Percentiles rank a stretch among this genome's conserved stretches.
phyloP scores from a whole-genome alignment of 2,113 vertebrate genomes.

The Silurus glanis region DNA sequence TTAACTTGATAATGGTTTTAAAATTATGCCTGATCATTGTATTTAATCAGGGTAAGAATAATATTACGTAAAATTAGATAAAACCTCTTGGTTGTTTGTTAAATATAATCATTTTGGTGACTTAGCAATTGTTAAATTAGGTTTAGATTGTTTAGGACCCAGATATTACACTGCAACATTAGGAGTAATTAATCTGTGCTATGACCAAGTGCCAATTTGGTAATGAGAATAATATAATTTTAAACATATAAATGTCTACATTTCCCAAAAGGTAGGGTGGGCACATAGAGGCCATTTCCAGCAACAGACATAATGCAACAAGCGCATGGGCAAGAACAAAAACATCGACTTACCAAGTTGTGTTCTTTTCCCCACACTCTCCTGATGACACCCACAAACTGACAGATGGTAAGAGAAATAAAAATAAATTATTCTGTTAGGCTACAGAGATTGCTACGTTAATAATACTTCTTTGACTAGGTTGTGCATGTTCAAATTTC shows the following conservation, averaged over 20 bases:
- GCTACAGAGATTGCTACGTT: not conserved
- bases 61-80: not conserved
- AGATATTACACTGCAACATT: not conserved
- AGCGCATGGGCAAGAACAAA: conserved; percentile 7
- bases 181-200: not conserved
- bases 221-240: not conserved
- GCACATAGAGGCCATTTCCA: not conserved
- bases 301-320: conserved; percentile 55
- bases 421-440: not conserved
- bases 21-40: too few species aligned
- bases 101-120: not conserved
- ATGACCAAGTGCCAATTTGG: not conserved
- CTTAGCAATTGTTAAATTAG: not conserved
- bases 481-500: not conserved
- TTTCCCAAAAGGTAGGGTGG: not conserved
- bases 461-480: not conserved
- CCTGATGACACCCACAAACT: not conserved
- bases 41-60: not conserved
- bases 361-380: conserved; percentile 61
- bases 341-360: conserved; percentile 68
- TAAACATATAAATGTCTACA: not conserved
- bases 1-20: too few species aligned
- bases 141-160: not conserved
- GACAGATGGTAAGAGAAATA: conserved; percentile 25
- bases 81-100: not conserved